Evolutionary conservation across 2,113 vertebrate genomes (phyloP).

Genomic region (Poeciliopsis turrubarensis): DNA sequence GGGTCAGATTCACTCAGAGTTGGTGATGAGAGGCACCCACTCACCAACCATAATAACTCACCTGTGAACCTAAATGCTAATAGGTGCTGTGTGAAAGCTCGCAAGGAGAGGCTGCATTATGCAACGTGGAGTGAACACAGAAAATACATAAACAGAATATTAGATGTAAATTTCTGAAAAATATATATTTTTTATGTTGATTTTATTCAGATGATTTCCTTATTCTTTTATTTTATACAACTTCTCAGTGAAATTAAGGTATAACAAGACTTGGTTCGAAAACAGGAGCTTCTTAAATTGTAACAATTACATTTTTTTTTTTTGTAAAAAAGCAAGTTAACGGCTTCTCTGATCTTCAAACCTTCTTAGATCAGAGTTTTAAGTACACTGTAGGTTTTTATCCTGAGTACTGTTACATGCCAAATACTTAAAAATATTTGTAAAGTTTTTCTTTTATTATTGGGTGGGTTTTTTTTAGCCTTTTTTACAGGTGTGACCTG

Average conservation of each 20-base stretch:
- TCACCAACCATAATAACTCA: constrained; percentile 67
- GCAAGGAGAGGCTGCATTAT: constrained; percentile 51
- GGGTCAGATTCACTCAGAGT: constrained; percentile 51
- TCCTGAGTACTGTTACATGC: too few relatives aligned
- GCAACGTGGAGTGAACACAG: constrained; percentile 18
- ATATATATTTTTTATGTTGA: not conserved
- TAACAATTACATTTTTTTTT: too few relatives aligned
- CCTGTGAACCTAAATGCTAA: constrained; percentile 67
- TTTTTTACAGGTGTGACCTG: too few relatives aligned
- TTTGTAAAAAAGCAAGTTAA: not conserved
- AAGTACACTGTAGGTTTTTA: not conserved
- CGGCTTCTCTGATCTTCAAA: not conserved
- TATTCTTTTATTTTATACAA: not conserved
- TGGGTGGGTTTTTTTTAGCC: too few relatives aligned
- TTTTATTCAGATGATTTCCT: not conserved
- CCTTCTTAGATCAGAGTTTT: not conserved
- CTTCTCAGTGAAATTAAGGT: too few relatives aligned
- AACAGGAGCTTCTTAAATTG: too few relatives aligned
- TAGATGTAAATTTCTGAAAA: not conserved
- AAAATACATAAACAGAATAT: not conserved
- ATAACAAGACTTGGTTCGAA: too few relatives aligned
- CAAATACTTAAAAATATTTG: too few relatives aligned
- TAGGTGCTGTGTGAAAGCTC: constrained; percentile 44
- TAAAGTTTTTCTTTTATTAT: too few relatives aligned
- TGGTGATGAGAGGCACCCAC: constrained; percentile 70